Base-by-base conservation (phyloP, 1,140 invertebrate species). In the Goniozus legneri region DNA sequence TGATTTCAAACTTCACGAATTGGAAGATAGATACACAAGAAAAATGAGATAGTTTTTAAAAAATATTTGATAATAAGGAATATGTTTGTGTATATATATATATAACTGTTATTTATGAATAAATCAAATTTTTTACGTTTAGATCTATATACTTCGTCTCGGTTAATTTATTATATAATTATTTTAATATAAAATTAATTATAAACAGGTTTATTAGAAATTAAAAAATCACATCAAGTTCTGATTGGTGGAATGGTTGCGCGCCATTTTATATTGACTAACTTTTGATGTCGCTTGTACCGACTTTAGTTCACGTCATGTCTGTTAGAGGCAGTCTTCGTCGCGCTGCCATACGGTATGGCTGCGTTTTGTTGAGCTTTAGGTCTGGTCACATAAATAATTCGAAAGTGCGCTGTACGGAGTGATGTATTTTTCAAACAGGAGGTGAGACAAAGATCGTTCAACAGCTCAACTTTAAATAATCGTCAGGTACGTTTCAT, bases 271-370 rank as follows among this genome's bases (percentile, higher is more conserved):
- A n/a, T n/a, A n/a, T n/a, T n/a, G n/a, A n/a, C n/a, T n/a, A 49
- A 64, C 50, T 66, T 65, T 56, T 58, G 47, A n/a, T 22, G n/a
- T 6, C 15, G 55, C 41, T 43, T 62, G 63, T 66, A 65, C 59
- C 10, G 16, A 21, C 14, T 33, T 57, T 68, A 69, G 64, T 69
- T 64, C 61, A 15, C 22, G 15, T 18, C 51, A 56, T 48, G 47
- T 48, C 54, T 54, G 58, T 45, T 53, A 68, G 66, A 66, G 69
- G 69, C 62, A 67, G 63, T 64, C 49, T 41, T 50, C 48, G 46
- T 63, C 55, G 62, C 56, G 52, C 62, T 62, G 49, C 56, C 59
- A 58, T 44, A 58, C 54, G 56, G 58, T 65, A 69, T 66, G 67
- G 60, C 51, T 47, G 58, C 49, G 44, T 47, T 54, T 36, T 31